These are phyloP conservation scores for Phenganax subtilis DNA, from an alignment of 92 coral and sea anemone species.

Conservation along the genomic window DNA sequence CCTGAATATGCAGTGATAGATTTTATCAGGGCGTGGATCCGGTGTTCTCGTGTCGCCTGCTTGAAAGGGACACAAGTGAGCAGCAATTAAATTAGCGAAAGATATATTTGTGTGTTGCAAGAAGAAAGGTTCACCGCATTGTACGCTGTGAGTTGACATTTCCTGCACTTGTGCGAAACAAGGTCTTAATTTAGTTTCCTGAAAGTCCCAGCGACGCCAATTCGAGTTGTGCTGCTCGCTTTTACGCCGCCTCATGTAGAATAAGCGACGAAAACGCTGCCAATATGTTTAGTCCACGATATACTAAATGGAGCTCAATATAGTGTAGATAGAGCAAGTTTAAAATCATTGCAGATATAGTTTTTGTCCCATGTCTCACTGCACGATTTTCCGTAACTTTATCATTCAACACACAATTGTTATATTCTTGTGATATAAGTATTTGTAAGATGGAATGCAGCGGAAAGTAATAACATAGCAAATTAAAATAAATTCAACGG, in stretches of 20 bases:
- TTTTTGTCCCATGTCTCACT: not conserved
- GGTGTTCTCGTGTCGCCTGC: conserved; percentile 1
- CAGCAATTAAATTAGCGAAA: conserved; percentile 14
- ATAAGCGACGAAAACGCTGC: no score
- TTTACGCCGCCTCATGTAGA: no score
- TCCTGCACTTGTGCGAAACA: conserved; percentile 23
- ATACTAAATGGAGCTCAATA: no score
- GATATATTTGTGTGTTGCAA: conserved; percentile 9
- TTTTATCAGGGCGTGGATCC: not conserved
- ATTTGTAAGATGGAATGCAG: not conserved
- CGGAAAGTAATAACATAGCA: no score
- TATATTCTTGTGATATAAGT: not conserved
- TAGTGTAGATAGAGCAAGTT: no score
- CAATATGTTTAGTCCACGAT: no score
- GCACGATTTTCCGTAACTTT: not conserved
- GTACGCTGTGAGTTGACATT: conserved; percentile 16
- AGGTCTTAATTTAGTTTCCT: conserved; percentile 12
- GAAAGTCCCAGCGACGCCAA: not conserved
- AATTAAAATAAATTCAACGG: not conserved
- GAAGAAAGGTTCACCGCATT: not conserved
- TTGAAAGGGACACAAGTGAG: not conserved
- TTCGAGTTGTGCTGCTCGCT: not conserved
- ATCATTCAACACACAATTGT: conserved; percentile 8
- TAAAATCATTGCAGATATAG: no score
- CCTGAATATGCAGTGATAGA: not conserved